Evolutionary conservation across 2,797 vertebrate species (phyloP), one percentile per base, ranked within the genome.

Genomic region (Sylvia borin): DNA sequence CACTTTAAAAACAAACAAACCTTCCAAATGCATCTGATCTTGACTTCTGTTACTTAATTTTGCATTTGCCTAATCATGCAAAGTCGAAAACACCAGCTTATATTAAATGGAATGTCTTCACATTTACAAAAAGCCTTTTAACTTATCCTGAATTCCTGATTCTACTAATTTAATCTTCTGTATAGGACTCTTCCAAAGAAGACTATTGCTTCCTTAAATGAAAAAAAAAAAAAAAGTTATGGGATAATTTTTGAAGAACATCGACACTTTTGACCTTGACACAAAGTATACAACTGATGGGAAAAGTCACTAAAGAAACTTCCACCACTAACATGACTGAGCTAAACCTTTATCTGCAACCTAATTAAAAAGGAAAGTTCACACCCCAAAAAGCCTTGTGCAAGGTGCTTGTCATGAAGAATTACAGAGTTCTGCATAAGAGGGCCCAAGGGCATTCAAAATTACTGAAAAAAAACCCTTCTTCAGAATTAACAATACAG

Each of bases 161-260:
- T 73, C 40, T 76, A 86, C 24, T 67, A 32, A 70, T 54, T 50
- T 36, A 48, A 81, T 61, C 40, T 81, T 75, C 58, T 62, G 8
- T 34, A 1, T 16, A 90, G 38, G 47, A 16, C n/a, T 88, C 38
- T 72, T 86, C 26, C 53, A 82, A 70, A 87, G 61, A 26, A 51
- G 60, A 50, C 78, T 76, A 77, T 13, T 73, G 53, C 72, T 95
- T 95, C 90, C 91, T 95, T 80, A 83, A 94, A 95, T 22, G 12
- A 13, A 94, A 83, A 40, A 40, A 40, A 13, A 82, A 92, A 93
- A 90, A 72, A 89, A 95, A 36, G 25, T 55, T 80, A 83, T 10
- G 29, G 50, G 58, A 51, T 93, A 50, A 47, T 51, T 73, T 88
- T 36, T 38, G 14, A 70, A 90, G 92, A 84, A 80, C 45, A 54